Base-by-base conservation (phyloP, 2,113 vertebrate species). In the Ptychochromis oligacanthus region DNA sequence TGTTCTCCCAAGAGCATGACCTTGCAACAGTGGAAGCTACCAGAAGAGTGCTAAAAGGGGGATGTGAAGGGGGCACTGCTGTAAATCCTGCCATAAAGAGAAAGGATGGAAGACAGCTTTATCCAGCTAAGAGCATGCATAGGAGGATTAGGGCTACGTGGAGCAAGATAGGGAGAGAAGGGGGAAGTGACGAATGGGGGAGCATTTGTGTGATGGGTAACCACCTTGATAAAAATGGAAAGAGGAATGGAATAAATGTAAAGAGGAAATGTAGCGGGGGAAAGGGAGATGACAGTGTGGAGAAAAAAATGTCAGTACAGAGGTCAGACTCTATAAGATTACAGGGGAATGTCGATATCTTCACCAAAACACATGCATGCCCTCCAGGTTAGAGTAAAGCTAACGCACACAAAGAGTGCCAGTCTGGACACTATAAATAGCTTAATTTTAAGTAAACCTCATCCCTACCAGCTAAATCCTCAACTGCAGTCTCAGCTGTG, bases 1-100 rank as follows among this genome's bases (percentile, higher is more conserved):
- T 80, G 76, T 67, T 77, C 76, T 85, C 79, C 34, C 56, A 78
- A 88, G 78, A 76, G 75, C 86, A 70, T 11, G 14, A 79, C 89
- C 49, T 74, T 60, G 20, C 58, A 72, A 70, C 78, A 77, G 52
- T 22, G 55, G 82, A 86, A 88, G 72, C 67, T 70, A 83, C 38
- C 61, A 5, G 72, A 59, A 80, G 72, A 80, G 87, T 56, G 67
- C 82, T 89, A 84, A 91, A 85, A 88, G 74, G 59, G 58, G 52
- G 72, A 77, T 78, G 78, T 46, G 80, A 86, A 85, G 75, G 79
- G 67, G 81, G 81, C 80, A 82, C 84, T 77, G 85, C 82, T 81
- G 82, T 83, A 89, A 93, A 91, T 92, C 91, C 93, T 84, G 80
- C 79, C 82, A 92, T 91, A 84, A 93, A 92, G 86, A 92, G 85